Evolutionary conservation across 92 coral and sea anemone genomes (phyloP), one percentile per base, ranked within the genome.

Genomic region (Parazoanthus atlanticus): DNA sequence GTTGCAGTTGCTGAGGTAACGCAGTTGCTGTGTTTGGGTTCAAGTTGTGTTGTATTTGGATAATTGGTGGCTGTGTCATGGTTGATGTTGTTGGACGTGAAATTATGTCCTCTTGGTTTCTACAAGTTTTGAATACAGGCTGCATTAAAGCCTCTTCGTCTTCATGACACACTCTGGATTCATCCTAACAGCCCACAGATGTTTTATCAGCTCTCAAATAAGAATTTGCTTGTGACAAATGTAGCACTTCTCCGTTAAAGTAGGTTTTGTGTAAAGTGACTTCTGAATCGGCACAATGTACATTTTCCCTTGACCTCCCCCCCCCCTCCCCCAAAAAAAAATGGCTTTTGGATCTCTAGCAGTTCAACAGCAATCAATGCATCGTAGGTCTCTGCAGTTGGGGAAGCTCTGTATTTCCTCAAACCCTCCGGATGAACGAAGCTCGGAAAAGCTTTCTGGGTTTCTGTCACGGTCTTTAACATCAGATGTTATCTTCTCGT

Each of bases 371-470:
- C 94, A 90, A n/a, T 78, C 90, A 86, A 89, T 82, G 25, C 86
- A 70, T 6, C 36, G 54, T 67, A 91, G 69, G 56, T 93, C 92
- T 75, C 91, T 86, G 79, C 90, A 93, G 85, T 88, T 88, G 2
- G 90, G 88, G 3, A 56, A 5, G 78, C 91, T 11, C 49, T 90
- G 92, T 92, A 93, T 81, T 80, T 93, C 71, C 77, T 91, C 94
- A 41, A 92, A 92, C 2, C 92, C 95, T 28, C 95, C 92, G 79
- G 88, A 71, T 30, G 76, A 34, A 11, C 89, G 88, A 76, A 94
- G 93, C 12, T 88, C 79, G 17, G 95, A 92, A 89, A 94, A 91
- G 33, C 94, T 89, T 54, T 46, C 36, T 10, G 91, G 46, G 66
- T 67, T 75, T 74, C 89, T 82, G 46, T 89, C 73, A 41, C 79